Evolutionary conservation across 2,888 invertebrate species (phyloP).

Genomic region (Crepidodera aurea): DNA sequence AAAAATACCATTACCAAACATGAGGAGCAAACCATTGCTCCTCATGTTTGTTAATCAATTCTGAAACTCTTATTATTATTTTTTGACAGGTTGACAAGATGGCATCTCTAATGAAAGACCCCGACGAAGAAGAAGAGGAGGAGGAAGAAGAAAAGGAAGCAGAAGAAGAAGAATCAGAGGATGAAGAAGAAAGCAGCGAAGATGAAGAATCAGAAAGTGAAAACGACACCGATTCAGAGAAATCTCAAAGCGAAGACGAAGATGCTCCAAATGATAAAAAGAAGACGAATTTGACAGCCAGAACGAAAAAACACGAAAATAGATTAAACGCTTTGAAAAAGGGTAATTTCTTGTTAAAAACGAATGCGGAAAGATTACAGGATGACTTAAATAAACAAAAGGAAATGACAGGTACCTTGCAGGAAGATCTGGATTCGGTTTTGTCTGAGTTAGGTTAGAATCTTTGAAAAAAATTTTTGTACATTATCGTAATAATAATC

Average conservation of each 20-base stretch:
- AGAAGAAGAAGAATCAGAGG: slow-evolving; percentile 65
- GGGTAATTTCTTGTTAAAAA: slow-evolving; percentile 86
- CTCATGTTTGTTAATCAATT: not conserved
- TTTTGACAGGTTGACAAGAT: slow-evolving; percentile 83
- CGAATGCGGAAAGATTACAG: slow-evolving; percentile 86
- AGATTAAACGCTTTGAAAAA: slow-evolving; percentile 83
- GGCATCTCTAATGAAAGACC: slow-evolving; percentile 86
- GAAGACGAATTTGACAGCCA: slow-evolving; percentile 70
- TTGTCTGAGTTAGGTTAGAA: slow-evolving; percentile 82
- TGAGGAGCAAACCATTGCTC: too few relatives aligned
- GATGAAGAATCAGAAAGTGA: slow-evolving; percentile 76
- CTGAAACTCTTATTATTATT: not conserved
- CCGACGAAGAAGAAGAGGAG: slow-evolving; percentile 73
- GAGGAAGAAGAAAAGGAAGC: slow-evolving; percentile 70
- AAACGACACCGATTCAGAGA: slow-evolving; percentile 72
- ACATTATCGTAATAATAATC: not conserved
- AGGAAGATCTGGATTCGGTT: slow-evolving; percentile 86
- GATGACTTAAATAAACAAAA: slow-evolving; percentile 86
- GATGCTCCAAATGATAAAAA: slow-evolving; percentile 74
- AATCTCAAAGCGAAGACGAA: slow-evolving; percentile 64
- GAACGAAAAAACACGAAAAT: slow-evolving; percentile 80
- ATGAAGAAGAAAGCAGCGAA: slow-evolving; percentile 68
- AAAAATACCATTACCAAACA: too few relatives aligned
- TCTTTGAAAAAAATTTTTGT: not conserved
- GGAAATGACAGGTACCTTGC: slow-evolving; percentile 77